These are phyloP conservation scores for Chionoecetes opilio DNA, from an alignment of 1,140 invertebrate genomes.

Conservation along the genomic window DNA sequence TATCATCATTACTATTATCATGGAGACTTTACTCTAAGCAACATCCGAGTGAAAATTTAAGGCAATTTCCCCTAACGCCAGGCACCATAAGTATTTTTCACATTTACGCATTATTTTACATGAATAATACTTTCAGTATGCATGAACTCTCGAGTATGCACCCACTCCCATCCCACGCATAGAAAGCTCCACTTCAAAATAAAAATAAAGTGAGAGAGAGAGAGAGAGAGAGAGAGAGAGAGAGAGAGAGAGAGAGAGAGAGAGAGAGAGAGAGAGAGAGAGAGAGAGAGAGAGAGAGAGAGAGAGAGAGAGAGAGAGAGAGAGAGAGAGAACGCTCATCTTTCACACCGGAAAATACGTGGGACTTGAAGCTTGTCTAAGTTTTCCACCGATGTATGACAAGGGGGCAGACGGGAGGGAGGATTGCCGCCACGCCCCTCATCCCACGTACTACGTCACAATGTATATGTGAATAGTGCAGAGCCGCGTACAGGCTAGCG, in stretches of 20 bases:
- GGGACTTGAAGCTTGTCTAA: not conserved
- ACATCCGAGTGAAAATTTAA: not conserved
- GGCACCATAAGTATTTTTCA: not conserved
- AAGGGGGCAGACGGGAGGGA: not conserved
- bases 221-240: too few relatives aligned
- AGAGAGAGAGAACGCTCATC: not conserved
- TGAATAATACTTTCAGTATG: not conserved
- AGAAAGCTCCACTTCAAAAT: too few relatives aligned
- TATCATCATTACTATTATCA: not conserved
- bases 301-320: not conserved
- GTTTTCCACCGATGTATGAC: not conserved
- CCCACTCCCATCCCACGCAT: too few relatives aligned
- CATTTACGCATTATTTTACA: not conserved
- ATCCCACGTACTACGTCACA: not conserved
- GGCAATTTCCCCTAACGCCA: not conserved
- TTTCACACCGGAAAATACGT: too few relatives aligned
- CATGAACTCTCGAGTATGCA: not conserved
- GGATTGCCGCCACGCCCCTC: not conserved
- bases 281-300: not conserved
- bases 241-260: too few relatives aligned
- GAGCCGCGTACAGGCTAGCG: not conserved
- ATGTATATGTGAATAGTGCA: not conserved
- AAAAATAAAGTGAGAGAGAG: too few relatives aligned
- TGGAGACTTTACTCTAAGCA: too few relatives aligned
- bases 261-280: too few relatives aligned